Percentiles rank a stretch among this genome's conserved stretches.
These are phyloP conservation scores for Chaetodon trifascialis DNA, from an alignment of 2,113 vertebrate species.

Conservation along the genomic window DNA sequence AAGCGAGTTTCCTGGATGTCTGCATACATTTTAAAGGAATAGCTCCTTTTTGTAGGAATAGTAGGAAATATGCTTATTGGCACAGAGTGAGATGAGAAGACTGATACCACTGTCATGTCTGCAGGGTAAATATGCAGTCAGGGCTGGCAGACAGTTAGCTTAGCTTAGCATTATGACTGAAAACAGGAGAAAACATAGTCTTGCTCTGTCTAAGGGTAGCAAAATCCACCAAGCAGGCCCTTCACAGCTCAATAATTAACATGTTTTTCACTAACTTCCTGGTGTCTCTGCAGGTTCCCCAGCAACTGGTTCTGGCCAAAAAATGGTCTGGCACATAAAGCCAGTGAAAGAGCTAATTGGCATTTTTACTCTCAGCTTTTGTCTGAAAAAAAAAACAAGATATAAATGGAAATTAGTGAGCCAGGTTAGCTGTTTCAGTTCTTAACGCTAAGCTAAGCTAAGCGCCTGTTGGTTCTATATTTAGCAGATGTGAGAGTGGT, in stretches of 20 bases:
- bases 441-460: background rate
- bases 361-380: background rate
- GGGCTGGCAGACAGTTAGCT: background rate
- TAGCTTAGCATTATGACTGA: background rate
- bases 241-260: background rate
- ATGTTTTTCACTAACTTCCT: background rate
- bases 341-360: background rate
- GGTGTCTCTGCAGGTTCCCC: background rate
- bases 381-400: background rate
- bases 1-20: slow-evolving; percentile 11
- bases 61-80: background rate
- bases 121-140: too few relatives aligned
- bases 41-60: background rate
- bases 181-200: background rate
- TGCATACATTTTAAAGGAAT: background rate
- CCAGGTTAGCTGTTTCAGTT: background rate
- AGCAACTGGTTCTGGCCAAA: background rate
- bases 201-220: background rate
- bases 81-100: background rate
- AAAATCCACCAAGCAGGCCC: background rate
- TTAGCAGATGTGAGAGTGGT: background rate
- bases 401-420: background rate
- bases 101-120: background rate
- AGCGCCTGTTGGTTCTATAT: background rate
- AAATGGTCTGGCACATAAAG: background rate